These are phyloP conservation scores for Cyphomyrmex costatus DNA, from an alignment of 1,140 invertebrate genomes.

Conservation along the genomic window DNA sequence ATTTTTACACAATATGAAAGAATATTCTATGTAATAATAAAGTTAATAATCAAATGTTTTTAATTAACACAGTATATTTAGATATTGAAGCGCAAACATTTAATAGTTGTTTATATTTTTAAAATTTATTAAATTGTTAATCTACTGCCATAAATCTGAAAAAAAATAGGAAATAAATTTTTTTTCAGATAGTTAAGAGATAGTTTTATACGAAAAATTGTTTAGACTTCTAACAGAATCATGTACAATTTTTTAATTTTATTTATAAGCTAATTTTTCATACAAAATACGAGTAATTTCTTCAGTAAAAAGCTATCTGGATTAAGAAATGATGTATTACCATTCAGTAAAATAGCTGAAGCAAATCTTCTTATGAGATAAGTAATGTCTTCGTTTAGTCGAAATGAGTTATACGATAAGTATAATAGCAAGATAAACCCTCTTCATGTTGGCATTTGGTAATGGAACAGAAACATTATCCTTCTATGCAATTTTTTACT, in stretches of 20 bases:
- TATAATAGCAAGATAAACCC: slow-evolving; percentile 13
- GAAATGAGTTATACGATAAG: slow-evolving; percentile 7
- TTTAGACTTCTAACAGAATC: neutral
- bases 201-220: neutral
- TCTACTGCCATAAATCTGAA: neutral
- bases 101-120: neutral
- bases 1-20: neutral
- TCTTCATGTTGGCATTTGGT: neutral
- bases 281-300: neutral
- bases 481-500: neutral
- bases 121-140: neutral
- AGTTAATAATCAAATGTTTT: slow-evolving; percentile 14
- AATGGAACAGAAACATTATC: slow-evolving; percentile 30
- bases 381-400: slow-evolving; percentile 26
- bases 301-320: neutral
- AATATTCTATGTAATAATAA: slow-evolving; percentile 9
- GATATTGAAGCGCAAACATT: slow-evolving; percentile 9
- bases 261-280: neutral
- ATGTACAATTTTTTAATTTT: slow-evolving; percentile 13
- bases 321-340: slow-evolving; percentile 14
- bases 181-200: neutral
- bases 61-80: neutral
- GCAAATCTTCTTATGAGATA: slow-evolving; percentile 32
- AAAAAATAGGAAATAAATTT: neutral
- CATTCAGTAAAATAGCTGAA: slow-evolving; percentile 7